phyloP scores from a whole-genome alignment of 2,888 invertebrate genomes.

The Callimorpha dominula region DNA sequence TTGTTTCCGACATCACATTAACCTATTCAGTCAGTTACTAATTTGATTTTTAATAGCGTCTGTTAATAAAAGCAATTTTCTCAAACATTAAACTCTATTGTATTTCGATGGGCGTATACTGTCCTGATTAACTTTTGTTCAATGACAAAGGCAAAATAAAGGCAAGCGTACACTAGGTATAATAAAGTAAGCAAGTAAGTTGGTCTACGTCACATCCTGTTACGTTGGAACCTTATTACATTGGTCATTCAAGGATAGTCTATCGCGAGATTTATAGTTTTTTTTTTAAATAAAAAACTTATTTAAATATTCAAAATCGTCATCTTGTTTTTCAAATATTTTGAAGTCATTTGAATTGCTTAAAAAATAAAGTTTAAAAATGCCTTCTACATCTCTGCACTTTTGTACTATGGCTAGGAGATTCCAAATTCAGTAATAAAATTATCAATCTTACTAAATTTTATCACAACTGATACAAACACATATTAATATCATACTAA shows the following conservation, averaged over 20 bases:
- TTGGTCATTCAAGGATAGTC: too few species aligned
- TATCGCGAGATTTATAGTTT: too few species aligned
- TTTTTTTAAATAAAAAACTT: too few species aligned
- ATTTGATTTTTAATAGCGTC: constrained; percentile 23
- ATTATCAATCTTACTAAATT: not conserved
- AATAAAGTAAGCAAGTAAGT: not conserved
- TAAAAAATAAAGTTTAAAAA: not conserved
- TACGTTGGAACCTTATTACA: not conserved
- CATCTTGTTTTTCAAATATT: not conserved
- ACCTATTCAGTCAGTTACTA: constrained; percentile 17
- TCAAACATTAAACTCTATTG: constrained; percentile 34
- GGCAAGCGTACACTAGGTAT: not conserved
- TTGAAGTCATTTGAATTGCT: not conserved
- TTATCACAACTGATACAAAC: not conserved
- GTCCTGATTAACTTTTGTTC: constrained; percentile 32
- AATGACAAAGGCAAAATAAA: constrained; percentile 14
- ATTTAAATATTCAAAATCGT: not conserved
- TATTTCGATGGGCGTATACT: constrained; percentile 19
- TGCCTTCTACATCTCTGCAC: not conserved
- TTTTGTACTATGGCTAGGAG: not conserved
- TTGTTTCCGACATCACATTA: constrained; percentile 14
- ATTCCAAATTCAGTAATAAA: not conserved
- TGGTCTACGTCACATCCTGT: not conserved
- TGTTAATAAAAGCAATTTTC: constrained; percentile 24
- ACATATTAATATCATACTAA: not conserved